Evolutionary conservation across 2,797 vertebrate species (phyloP).

Genomic region (Taeniopygia guttata): DNA sequence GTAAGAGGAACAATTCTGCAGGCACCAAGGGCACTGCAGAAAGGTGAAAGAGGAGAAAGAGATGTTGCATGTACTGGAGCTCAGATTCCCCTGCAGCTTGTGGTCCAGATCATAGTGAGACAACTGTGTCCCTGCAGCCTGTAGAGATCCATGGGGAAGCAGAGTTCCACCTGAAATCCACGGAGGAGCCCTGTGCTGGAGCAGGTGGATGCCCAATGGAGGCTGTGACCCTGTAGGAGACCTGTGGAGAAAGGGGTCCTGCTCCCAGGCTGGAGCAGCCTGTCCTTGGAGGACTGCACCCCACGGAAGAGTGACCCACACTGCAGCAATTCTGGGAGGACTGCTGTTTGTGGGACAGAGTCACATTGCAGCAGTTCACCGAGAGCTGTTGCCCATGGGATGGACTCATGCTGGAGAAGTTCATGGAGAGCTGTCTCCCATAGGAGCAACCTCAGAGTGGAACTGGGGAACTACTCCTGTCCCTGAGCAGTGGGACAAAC

Average conservation of each 20-base stretch:
- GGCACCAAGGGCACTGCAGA: background rate
- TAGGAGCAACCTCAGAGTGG: too few species aligned
- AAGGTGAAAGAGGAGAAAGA: background rate
- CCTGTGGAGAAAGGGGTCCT: background rate
- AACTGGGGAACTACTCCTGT: background rate
- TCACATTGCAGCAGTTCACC: background rate
- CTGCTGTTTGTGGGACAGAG: rapidly evolving
- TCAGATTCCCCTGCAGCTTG: background rate
- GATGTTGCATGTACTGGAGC: rapidly evolving
- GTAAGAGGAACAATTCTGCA: background rate
- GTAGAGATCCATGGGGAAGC: too few species aligned
- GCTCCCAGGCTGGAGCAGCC: background rate
- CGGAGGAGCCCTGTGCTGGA: background rate
- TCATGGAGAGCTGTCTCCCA: background rate
- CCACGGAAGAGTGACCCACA: rapidly evolving
- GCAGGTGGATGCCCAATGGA: background rate
- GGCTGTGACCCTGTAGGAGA: background rate
- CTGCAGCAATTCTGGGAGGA: background rate
- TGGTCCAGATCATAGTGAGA: background rate
- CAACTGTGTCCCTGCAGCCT: background rate
- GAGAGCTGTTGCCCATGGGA: background rate
- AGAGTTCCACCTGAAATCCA: background rate
- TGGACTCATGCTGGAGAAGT: background rate
- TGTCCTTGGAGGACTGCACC: background rate
- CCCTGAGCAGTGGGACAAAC: background rate